Evolutionary conservation across 2,113 vertebrate genomes (phyloP).

Genomic region (Oreochromis tanganicae): DNA sequence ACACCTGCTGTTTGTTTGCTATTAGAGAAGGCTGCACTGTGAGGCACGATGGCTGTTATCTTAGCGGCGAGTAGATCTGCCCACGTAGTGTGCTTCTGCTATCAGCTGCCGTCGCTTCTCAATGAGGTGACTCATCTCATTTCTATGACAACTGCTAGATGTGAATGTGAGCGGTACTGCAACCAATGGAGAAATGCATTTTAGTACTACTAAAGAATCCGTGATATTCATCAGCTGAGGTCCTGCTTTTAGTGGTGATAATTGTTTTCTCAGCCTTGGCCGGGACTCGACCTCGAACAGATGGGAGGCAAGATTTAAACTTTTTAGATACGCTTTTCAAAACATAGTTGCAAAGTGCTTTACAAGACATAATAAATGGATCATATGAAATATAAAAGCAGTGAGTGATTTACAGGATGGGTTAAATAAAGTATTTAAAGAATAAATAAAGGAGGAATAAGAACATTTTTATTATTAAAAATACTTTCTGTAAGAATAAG

Average conservation of each 20-base stretch:
- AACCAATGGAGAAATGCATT: background rate
- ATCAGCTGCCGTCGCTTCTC: conserved; percentile 13
- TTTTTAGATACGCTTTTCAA: background rate
- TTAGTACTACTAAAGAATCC: background rate
- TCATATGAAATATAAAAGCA: background rate
- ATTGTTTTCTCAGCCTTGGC: background rate
- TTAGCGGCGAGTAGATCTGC: conserved; percentile 15
- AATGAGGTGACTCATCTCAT: conserved; percentile 53
- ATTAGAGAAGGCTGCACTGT: background rate
- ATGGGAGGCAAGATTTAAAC: background rate
- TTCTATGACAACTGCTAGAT: conserved; percentile 59
- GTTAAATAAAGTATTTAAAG: background rate
- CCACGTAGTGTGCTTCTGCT: conserved; percentile 19
- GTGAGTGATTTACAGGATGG: background rate
- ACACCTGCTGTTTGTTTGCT: conserved; percentile 1
- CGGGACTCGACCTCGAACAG: background rate
- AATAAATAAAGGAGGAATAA: background rate
- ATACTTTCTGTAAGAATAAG: background rate
- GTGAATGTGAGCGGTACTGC: background rate
- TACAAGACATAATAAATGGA: background rate
- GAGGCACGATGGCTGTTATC: background rate
- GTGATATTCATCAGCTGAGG: background rate
- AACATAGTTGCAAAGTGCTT: background rate
- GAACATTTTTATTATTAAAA: background rate
- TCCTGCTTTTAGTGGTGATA: background rate